phyloP scores from a whole-genome alignment of 2,888 invertebrate species.

The Brachyptera risi region DNA sequence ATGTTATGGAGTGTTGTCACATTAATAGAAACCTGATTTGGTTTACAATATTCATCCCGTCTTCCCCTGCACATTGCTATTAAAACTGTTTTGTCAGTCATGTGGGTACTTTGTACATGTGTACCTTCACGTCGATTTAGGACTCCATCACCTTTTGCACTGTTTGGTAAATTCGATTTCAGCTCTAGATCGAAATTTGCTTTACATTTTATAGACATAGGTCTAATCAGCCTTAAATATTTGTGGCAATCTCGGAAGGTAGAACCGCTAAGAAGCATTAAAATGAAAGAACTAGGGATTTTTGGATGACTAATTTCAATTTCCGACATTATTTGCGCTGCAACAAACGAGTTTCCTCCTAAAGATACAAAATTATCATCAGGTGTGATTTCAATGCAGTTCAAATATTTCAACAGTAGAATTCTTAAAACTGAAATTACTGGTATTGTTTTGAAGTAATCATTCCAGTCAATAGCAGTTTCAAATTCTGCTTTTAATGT shows the following conservation, averaged over 20 bases:
- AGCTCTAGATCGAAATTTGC: too few species aligned
- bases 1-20: neutral
- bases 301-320: slow-evolving; percentile 44
- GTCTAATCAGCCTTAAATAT: neutral
- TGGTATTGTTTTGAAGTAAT: too few species aligned
- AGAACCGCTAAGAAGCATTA: slow-evolving; percentile 21
- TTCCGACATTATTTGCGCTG: slow-evolving; percentile 58
- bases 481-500: neutral
- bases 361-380: slow-evolving; percentile 38
- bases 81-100: too few species aligned
- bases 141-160: too few species aligned
- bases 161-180: too few species aligned
- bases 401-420: slow-evolving; percentile 32
- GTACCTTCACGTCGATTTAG: too few species aligned
- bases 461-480: too few species aligned
- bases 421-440: too few species aligned
- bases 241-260: slow-evolving; percentile 21
- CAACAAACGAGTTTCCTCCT: slow-evolving; percentile 70
- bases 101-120: neutral
- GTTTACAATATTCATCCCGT: neutral
- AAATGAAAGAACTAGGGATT: slow-evolving; percentile 17
- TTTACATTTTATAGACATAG: too few species aligned
- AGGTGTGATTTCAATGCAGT: slow-evolving; percentile 19
- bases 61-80: neutral
- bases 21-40: neutral